A percentile compares a stretch with the other conserved stretches of the same genome.
Evolutionary conservation across 2,797 vertebrate genomes (phyloP).

Genomic region (Philypnodon macrostomus): DNA sequence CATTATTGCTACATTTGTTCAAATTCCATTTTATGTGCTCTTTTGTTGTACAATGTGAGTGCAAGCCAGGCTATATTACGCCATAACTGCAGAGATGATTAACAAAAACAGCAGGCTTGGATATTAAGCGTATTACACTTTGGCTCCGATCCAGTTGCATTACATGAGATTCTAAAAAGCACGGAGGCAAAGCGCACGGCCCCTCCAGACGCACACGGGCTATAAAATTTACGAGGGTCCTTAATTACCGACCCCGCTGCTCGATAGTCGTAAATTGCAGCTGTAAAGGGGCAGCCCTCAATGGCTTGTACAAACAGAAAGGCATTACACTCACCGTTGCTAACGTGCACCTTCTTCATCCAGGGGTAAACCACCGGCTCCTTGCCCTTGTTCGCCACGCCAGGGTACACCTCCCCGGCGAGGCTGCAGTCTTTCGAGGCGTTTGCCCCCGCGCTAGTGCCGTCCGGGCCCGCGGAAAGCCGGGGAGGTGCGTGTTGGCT

Average conservation of each 20-base stretch:
- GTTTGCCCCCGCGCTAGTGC: conserved; percentile 74
- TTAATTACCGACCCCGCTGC: conserved; percentile 96
- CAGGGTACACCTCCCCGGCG: conserved; percentile 74
- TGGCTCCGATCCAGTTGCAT: conserved; percentile 68
- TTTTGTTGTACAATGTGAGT: conserved; percentile 46
- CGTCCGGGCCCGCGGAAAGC: conserved; percentile 79
- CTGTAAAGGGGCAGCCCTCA: conserved; percentile 85
- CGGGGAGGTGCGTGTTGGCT: conserved; percentile 72
- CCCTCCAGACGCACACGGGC: conserved; percentile 85
- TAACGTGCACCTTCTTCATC: conserved; percentile 99
- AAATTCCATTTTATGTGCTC: background rate
- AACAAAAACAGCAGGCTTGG: conserved; percentile 70
- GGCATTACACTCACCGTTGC: conserved; percentile 83
- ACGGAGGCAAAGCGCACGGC: conserved; percentile 92
- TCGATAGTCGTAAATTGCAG: conserved; percentile 94
- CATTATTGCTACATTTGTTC: background rate
- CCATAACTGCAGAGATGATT: conserved; percentile 61
- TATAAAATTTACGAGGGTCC: conserved; percentile 98
- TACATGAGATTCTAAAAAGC: conserved; percentile 81
- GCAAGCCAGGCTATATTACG: conserved; percentile 69
- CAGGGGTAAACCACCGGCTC: conserved; percentile 97
- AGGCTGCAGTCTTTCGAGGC: conserved; percentile 81
- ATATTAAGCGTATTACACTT: conserved; percentile 71
- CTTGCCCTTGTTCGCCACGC: conserved; percentile 79
- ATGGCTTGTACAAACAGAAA: conserved; percentile 62